Conservation (phyloP, 2,797 vertebrate species). For the Notoglanidium macrostoma region DNA sequence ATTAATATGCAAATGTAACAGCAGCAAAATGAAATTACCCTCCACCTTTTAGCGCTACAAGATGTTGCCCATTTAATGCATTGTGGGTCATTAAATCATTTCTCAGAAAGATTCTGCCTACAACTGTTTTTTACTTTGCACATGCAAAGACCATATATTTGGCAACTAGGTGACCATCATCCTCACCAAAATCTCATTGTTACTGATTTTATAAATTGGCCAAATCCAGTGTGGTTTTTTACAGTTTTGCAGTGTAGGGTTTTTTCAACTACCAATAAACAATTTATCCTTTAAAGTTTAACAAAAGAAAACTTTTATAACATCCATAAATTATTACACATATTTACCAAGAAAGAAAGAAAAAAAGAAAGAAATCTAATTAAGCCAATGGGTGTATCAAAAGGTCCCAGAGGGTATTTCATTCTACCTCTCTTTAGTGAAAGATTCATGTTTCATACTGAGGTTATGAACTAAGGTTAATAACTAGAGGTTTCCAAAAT, state of each 20-base stretch:
- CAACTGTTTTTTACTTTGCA: neutral
- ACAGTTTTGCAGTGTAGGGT: neutral
- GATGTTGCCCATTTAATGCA: neutral
- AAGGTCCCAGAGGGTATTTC: too few species aligned
- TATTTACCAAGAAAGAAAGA: too few species aligned
- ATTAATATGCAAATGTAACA: slow-evolving; percentile 15
- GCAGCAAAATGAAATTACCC: neutral
- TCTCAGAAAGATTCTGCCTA: neutral
- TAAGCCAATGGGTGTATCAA: too few species aligned
- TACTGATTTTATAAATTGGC: neutral
- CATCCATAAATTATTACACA: neutral
- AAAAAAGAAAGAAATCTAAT: too few species aligned
- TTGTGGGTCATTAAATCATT: neutral
- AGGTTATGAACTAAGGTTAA: too few species aligned
- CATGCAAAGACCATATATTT: neutral
- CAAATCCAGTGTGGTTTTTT: neutral
- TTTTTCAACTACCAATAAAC: neutral
- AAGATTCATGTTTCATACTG: too few species aligned
- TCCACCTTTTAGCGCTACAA: neutral
- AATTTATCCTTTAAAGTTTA: neutral
- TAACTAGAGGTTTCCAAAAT: neutral
- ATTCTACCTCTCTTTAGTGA: too few species aligned
- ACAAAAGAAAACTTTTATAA: neutral
- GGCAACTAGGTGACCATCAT: neutral
- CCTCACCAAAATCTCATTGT: neutral